Evolutionary conservation across 2,888 invertebrate genomes (phyloP), one percentile per base, ranked within the genome.

Genomic region (Girardia tigrina): DNA sequence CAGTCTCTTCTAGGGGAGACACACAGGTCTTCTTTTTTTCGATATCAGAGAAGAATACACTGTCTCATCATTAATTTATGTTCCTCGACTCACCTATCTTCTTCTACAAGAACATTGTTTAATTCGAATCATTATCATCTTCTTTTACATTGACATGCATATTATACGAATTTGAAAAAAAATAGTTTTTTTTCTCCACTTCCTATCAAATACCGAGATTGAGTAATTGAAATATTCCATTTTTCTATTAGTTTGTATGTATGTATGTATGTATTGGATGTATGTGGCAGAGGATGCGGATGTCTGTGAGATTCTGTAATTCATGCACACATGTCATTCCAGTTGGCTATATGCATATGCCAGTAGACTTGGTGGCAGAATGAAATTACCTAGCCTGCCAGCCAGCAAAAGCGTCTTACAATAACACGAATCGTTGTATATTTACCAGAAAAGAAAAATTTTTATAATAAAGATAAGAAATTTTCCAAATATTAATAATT

Each of bases 81-180:
- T 56, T 56, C 23, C 56, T 56, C n/a, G 56, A 56, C 23, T 56
- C 56, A 56, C 56, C 56, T 56, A 56, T 56, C 56, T 56, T n/a
- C n/a, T n/a, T n/a, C 20, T 20, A 56, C 56, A 56, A 56, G 56
- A 56, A 56, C 56, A 56, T 56, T 56, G 56, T 56, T 56, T 56
- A 56, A 56, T 56, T 56, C n/a, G 56, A 56, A 56, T 56, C 56
- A 56, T 56, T 56, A 56, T 56, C 56, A 56, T 56, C 56, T 56
- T 56, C 56, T n/a, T 56, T 56, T 56, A 56, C 56, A 56, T 20
- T 8, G 56, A 56, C 56, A 56, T 56, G 56, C 56, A 56, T 56
- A 56, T 56, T 56, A 8, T 56, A 16, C 56, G 56, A 56, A 56
- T 56, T 56, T 56, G 56, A 56, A 56, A 56, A n/a, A n/a, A n/a